These are phyloP conservation scores for Ctenoplectra terminalis DNA, from an alignment of 1,140 invertebrate genomes.

Conservation along the genomic window DNA sequence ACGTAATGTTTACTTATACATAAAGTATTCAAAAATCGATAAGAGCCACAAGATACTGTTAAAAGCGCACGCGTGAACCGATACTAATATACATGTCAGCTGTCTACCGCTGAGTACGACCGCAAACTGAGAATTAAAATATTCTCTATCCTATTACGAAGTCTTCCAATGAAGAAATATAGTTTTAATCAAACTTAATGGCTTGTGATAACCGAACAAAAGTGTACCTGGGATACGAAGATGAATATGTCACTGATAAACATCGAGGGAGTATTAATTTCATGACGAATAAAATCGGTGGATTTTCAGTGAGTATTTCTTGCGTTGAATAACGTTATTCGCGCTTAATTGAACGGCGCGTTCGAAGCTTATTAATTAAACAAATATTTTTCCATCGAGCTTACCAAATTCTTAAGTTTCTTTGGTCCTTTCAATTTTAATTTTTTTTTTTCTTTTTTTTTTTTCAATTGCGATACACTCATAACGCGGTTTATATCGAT, in stretches of 20 bases:
- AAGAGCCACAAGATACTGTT: conserved; percentile 44
- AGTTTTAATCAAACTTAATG: conserved; percentile 74
- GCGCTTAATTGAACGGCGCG: background rate
- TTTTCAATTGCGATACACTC: conserved; percentile 1
- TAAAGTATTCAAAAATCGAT: conserved; percentile 69
- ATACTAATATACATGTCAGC: conserved; percentile 70
- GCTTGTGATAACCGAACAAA: conserved; percentile 79
- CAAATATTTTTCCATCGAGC: background rate
- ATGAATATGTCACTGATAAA: conserved; percentile 87
- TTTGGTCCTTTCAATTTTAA: background rate
- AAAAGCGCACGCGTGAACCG: conserved; percentile 69
- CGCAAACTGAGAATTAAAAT: conserved; percentile 38
- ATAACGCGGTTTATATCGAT: background rate
- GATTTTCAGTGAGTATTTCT: conserved; percentile 84
- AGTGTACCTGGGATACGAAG: conserved; percentile 87
- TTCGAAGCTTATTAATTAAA: background rate
- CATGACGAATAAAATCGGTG: conserved; percentile 89
- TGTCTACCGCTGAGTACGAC: conserved; percentile 53
- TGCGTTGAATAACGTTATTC: conserved; percentile 1
- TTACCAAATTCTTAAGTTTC: background rate
- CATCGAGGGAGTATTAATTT: conserved; percentile 85
- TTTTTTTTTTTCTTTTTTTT: background rate
- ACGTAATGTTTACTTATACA: conserved; percentile 43
- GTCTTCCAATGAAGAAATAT: conserved; percentile 67
- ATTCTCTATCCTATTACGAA: conserved; percentile 46